Conservation (phyloP, 2,888 invertebrate species). For the Magallana nippona region DNA sequence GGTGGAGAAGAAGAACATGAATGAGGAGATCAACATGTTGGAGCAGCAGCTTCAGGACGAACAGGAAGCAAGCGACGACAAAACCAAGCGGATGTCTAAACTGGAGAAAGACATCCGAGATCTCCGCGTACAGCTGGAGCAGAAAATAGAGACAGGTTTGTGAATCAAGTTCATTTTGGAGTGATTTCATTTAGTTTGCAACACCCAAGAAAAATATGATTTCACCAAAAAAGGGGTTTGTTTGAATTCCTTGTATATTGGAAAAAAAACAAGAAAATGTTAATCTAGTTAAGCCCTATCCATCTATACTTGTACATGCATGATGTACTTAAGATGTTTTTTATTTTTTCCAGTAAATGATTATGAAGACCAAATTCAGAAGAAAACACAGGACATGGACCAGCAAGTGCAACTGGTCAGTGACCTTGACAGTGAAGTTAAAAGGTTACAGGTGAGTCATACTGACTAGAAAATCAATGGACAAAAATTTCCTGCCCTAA, state of each 20-base stretch:
- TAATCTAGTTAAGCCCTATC: too few species aligned
- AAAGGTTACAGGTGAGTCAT: slow-evolving; percentile 65
- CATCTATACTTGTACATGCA: not conserved
- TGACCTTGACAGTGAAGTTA: slow-evolving; percentile 68
- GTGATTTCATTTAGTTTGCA: too few species aligned
- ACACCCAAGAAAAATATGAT: too few species aligned
- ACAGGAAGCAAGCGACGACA: slow-evolving; percentile 63
- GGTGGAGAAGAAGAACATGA: slow-evolving; percentile 61
- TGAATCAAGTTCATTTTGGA: not conserved
- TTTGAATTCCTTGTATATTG: too few species aligned
- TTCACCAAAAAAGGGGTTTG: too few species aligned
- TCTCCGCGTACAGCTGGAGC: slow-evolving; percentile 70
- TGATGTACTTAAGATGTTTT: not conserved
- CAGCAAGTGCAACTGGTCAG: slow-evolving; percentile 66
- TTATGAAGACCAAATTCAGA: slow-evolving; percentile 69
- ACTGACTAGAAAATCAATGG: not conserved
- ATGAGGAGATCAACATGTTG: slow-evolving; percentile 58
- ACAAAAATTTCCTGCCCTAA: too few species aligned
- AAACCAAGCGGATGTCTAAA: slow-evolving; percentile 58
- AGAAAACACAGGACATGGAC: slow-evolving; percentile 67
- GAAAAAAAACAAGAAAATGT: too few species aligned
- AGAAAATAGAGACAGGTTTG: slow-evolving; percentile 72
- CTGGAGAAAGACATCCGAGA: slow-evolving; percentile 72
- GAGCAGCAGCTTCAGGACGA: slow-evolving; percentile 68
- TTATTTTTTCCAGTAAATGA: slow-evolving; percentile 65